Evolutionary conservation across 2,888 invertebrate species (phyloP), one percentile per base, ranked within the genome.

Genomic region (Chloromyia formosa): DNA sequence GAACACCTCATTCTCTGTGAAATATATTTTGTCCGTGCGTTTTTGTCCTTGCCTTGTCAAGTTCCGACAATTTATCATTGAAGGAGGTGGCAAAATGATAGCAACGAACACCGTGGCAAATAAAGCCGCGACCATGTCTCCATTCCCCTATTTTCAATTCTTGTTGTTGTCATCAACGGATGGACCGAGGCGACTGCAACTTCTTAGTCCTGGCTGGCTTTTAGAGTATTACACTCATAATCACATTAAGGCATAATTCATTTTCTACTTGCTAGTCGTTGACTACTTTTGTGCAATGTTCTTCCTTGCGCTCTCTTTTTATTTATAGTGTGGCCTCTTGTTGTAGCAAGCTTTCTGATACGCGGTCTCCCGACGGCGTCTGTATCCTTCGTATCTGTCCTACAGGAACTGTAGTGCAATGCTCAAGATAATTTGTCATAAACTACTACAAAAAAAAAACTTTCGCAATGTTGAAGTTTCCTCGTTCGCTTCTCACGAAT

Each of bases 211-310:
- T 9, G 45, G 18, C 64, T 64, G 23, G 64, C 20, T 40, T 27
- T 64, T 16, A 42, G 18, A 64, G 64, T 68, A 49, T 68, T 68
- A 68, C 68, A 68, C 54, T 53, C 68, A 68, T 68, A 68, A 68
- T 68, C 68, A 68, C 49, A 68, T 68, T 68, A 68, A 68, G 53
- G 49, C 49, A 68, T 49, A 53, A 53, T 53, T 68, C 68, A 49
- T 53, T 68, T 68, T 53, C 68, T 16, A 1, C 18, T 64, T 18
- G 64, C 23, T 35, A n/a, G 61, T 16, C 20, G 42, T 5, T 18
- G 64, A 64, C 64, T 64, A 53, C 18, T 27, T 53, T n/a, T 53
- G 68, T 27, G 12, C 49, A 68, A 23, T 53, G 49, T 53, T 68
- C 68, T 22, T 68, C 53, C 1, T 68, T 53, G 23, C 18, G 14